Conservation (phyloP, 2,797 vertebrate genomes). For the Manis javanica region DNA sequence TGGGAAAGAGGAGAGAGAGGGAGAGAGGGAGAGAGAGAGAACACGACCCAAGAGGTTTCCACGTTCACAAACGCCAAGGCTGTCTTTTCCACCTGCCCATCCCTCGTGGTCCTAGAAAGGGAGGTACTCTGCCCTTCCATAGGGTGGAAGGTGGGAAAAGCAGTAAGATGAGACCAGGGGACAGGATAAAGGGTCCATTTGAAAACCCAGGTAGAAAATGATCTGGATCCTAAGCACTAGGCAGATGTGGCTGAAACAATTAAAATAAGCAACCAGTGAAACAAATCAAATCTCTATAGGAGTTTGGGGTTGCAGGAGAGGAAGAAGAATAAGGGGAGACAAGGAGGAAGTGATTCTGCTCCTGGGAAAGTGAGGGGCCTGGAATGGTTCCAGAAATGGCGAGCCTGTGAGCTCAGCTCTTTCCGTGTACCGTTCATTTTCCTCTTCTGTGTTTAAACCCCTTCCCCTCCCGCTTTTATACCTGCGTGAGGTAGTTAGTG, state of each 20-base stretch:
- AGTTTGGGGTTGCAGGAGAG: not conserved
- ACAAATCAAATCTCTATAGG: not conserved
- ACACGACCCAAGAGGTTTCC: not conserved
- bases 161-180: not conserved
- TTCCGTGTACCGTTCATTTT: not conserved
- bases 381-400: not conserved
- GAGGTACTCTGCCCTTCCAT: not conserved
- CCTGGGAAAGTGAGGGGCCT: not conserved
- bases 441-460: not conserved
- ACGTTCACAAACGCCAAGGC: not conserved
- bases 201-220: not conserved
- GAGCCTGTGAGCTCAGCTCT: not conserved
- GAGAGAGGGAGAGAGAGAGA: too few species aligned
- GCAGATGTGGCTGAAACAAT: not conserved
- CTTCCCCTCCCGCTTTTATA: not conserved
- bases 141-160: not conserved
- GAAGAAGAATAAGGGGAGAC: not conserved
- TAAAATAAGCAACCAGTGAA: not conserved
- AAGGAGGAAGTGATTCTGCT: not conserved
- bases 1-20: not conserved
- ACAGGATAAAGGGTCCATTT: not conserved
- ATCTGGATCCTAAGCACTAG: not conserved
- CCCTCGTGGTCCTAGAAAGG: too few species aligned
- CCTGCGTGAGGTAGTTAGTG: not conserved
- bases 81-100: not conserved